Conservation (phyloP, 2,797 vertebrate species). For the Sphenodon punctatus region DNA sequence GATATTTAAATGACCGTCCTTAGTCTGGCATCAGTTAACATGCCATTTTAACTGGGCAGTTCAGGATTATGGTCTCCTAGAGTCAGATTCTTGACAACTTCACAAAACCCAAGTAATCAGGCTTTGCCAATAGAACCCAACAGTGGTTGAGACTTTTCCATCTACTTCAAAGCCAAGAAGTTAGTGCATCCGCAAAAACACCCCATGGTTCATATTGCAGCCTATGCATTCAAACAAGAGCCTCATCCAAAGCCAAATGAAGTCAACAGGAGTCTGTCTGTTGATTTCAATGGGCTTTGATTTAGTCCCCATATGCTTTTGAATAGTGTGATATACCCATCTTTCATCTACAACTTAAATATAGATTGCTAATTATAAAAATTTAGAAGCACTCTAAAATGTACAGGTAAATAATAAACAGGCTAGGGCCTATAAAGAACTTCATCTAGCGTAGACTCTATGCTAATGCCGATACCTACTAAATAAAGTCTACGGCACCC, state of each 20-base stretch:
- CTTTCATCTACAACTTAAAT: not conserved
- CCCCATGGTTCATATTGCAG: not conserved
- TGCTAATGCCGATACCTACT: no score
- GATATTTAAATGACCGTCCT: slow-evolving; percentile 37
- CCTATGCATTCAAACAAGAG: not conserved
- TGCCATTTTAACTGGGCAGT: slow-evolving; percentile 52
- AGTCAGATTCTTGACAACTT: slow-evolving; percentile 46
- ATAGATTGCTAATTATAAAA: not conserved
- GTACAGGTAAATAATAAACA: not conserved
- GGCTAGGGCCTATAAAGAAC: not conserved
- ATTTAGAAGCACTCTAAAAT: not conserved
- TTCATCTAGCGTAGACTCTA: not conserved
- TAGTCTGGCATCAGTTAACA: slow-evolving; percentile 36
- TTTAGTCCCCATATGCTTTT: not conserved
- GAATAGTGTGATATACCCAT: not conserved
- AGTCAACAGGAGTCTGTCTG: not conserved
- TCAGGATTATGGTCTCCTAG: no score
- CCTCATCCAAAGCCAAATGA: not conserved
- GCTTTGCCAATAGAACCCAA: not conserved
- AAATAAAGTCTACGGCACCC: no score
- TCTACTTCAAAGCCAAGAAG: not conserved
- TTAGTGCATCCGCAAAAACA: not conserved
- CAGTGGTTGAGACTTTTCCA: not conserved
- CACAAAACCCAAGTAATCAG: slow-evolving; percentile 50
- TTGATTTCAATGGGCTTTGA: not conserved